Conservation (phyloP, 2,888 invertebrate species). For the Tuberolachnus salignus region DNA sequence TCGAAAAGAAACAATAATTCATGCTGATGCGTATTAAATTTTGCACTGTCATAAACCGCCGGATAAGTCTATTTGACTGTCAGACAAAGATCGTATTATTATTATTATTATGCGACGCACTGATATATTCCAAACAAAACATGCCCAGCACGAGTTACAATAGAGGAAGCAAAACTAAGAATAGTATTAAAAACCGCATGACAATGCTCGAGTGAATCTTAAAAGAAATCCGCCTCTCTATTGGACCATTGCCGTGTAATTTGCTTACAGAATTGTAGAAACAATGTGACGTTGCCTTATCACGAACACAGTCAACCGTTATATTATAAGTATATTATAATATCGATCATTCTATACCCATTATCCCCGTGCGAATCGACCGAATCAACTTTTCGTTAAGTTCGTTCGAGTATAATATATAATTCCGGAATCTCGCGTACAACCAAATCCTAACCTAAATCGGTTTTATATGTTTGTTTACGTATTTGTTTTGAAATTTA, state of each 20-base stretch:
- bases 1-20: conserved; percentile 3
- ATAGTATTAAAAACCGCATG: conserved; percentile 40
- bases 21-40: conserved; percentile 15
- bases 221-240: conserved; percentile 36
- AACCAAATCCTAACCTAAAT: too few species aligned
- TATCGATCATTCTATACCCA: not conserved
- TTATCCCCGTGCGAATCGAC: too few species aligned
- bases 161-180: conserved; percentile 16
- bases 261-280: conserved; percentile 1
- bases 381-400: too few species aligned
- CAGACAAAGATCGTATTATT: not conserved
- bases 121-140: conserved; percentile 36
- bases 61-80: conserved; percentile 33
- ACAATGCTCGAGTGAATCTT: conserved; percentile 36
- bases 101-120: conserved; percentile 5
- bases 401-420: too few species aligned
- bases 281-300: conserved; percentile 21
- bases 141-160: not conserved
- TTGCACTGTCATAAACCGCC: conserved; percentile 25
- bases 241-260: conserved; percentile 9
- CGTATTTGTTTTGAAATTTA: too few species aligned
- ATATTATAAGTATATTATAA: not conserved
- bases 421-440: too few species aligned
- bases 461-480: too few species aligned
- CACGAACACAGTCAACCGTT: not conserved